Conservation (phyloP, 2,797 vertebrate genomes). For the Mus caroli region DNA sequence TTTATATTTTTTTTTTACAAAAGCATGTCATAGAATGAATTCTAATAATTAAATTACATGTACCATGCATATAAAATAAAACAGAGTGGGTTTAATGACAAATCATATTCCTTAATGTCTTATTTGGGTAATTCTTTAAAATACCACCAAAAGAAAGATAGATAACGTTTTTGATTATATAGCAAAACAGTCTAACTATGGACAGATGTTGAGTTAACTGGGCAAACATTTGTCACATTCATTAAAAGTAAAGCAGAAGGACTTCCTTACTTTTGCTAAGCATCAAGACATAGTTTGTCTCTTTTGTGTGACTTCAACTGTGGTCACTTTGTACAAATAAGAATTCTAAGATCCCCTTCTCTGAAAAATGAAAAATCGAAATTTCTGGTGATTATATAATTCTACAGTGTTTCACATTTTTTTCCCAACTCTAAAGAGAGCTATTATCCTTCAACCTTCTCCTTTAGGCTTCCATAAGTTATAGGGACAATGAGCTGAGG, state of each 20-base stretch:
- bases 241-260: not conserved
- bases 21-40: not conserved
- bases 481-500: not conserved
- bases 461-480: not conserved
- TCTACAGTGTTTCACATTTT: not conserved
- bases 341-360: not conserved
- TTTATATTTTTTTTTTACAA: no score
- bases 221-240: not conserved
- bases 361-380: not conserved
- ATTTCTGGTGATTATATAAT: not conserved
- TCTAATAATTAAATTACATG: conserved; percentile 6
- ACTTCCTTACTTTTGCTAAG: not conserved
- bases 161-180: not conserved
- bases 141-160: not conserved
- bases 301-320: not conserved
- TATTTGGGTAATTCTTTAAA: not conserved
- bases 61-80: not conserved
- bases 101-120: not conserved
- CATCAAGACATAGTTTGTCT: not conserved
- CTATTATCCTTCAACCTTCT: not conserved
- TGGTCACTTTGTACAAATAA: not conserved
- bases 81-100: not conserved
- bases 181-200: not conserved
- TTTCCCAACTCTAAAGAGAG: not conserved
- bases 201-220: not conserved